Base-by-base conservation (phyloP, 35 echinoderm and acorn worm species). In the Apostichopus japonicus region DNA sequence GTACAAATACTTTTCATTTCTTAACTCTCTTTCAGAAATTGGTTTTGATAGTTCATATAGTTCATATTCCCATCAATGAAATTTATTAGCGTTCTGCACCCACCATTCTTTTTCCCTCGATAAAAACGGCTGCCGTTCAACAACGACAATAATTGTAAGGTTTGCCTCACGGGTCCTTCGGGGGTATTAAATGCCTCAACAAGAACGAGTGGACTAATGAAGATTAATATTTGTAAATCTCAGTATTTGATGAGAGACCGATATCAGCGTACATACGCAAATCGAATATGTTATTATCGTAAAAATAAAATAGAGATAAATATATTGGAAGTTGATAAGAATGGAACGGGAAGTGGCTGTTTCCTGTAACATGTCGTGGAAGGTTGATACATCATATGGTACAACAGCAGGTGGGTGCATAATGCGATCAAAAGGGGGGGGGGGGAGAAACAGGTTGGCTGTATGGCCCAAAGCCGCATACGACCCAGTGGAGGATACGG, bases 141-240 rank as follows among this genome's bases (percentile, higher is more conserved):
- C 71, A 75, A 75, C 1, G 71, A 4, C n/a, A 7, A 7, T 14
- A 75, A 75, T 75, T 75, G 71, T 75, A 75, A 6, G 71, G 21
- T 75, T 6, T 19, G 71, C 11, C 6, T 21, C 17, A 23, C 15
- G 1, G 71, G 71, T 75, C 71, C 71, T 75, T 7, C 1, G 71
- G 17, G 71, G n/a, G 21, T 19, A 19, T 75, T 75, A 75, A 75
- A 75, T 75, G 21, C 71, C 71, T 75, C 71, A 23, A n/a, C 71
- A n/a, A 21, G 71, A 44, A 7, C 71, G 71, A 75, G 15, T 19
- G 71, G n/a, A 21, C 15, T 75, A 75, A 75, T n/a, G 17, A 75
- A 75, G 71, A 75, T 23, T 75, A 75, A 75, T 75, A 75, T 19
- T n/a, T 75, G 21, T 23, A 75, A 24, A 75, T 75, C 71, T 75